Evolutionary conservation across 2,797 vertebrate genomes (phyloP).

Genomic region (Cephalopachus bancanus): DNA sequence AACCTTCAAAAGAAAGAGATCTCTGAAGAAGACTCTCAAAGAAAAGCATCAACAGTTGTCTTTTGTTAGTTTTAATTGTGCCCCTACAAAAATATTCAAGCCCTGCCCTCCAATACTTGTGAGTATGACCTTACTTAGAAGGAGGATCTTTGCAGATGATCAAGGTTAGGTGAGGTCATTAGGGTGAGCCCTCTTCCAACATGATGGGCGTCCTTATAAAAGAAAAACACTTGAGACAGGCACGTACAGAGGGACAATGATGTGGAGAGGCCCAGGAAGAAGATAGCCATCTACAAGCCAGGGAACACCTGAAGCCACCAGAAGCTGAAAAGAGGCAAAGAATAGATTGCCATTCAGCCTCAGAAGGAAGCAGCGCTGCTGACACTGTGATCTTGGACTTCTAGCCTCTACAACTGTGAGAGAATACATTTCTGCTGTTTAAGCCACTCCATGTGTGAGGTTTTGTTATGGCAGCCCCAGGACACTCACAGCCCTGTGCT

Average conservation of each 20-base stretch:
- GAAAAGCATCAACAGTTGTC: too few relatives aligned
- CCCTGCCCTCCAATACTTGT: neutral
- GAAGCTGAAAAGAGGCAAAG: neutral
- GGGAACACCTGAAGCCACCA: neutral
- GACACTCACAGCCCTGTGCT: neutral
- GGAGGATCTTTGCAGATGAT: neutral
- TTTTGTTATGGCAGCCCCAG: neutral
- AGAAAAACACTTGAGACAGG: neutral
- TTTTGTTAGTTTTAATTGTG: neutral
- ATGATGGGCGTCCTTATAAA: too few relatives aligned
- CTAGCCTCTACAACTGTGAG: neutral
- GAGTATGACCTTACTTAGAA: neutral
- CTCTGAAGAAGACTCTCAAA: fast-evolving
- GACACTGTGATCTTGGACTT: neutral
- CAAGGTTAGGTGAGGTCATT: neutral
- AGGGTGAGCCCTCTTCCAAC: neutral
- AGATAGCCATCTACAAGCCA: neutral
- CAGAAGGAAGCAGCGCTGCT: neutral
- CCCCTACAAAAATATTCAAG: too few relatives aligned
- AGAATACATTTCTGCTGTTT: neutral
- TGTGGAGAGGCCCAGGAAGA: neutral
- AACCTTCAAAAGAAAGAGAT: neutral
- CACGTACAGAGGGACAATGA: neutral
- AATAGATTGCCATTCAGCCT: neutral
- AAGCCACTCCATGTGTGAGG: neutral